Percentiles rank a stretch among this genome's conserved stretches.
These are phyloP conservation scores for Zoanthus sociatus DNA, from an alignment of 92 coral and sea anemone species.

Conservation along the genomic window DNA sequence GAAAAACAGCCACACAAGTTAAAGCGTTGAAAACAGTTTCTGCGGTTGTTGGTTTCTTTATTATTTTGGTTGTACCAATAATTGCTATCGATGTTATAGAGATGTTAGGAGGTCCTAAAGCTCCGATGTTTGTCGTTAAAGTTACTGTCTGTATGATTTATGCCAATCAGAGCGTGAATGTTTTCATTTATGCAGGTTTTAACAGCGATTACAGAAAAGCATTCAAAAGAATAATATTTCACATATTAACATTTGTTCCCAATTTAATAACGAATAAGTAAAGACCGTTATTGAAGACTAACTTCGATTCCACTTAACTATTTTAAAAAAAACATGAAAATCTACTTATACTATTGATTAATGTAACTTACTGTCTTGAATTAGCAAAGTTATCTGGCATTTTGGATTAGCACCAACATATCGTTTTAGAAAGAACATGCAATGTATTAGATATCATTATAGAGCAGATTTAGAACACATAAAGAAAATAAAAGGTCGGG, in stretches of 20 bases:
- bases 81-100: conserved; percentile 72
- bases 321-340: neutral
- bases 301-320: no score
- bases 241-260: neutral
- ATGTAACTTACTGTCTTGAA: no score
- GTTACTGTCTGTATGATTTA: conserved; percentile 78
- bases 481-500: no score
- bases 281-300: neutral
- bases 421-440: no score
- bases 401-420: no score
- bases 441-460: no score
- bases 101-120: conserved; percentile 63
- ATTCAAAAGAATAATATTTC: conserved; percentile 64
- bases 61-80: conserved; percentile 73
- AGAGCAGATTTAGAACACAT: no score
- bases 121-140: conserved; percentile 55
- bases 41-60: conserved; percentile 74
- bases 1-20: conserved; percentile 50
- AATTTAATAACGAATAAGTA: neutral
- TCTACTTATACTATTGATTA: no score
- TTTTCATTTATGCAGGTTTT: conserved; percentile 80
- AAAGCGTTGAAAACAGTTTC: conserved; percentile 75
- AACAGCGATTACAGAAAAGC: conserved; percentile 72
- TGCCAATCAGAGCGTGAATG: conserved; percentile 81
- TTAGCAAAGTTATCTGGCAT: no score